Evolutionary conservation across 2,113 vertebrate species (phyloP).

Genomic region (Ginglymostoma cirratum): DNA sequence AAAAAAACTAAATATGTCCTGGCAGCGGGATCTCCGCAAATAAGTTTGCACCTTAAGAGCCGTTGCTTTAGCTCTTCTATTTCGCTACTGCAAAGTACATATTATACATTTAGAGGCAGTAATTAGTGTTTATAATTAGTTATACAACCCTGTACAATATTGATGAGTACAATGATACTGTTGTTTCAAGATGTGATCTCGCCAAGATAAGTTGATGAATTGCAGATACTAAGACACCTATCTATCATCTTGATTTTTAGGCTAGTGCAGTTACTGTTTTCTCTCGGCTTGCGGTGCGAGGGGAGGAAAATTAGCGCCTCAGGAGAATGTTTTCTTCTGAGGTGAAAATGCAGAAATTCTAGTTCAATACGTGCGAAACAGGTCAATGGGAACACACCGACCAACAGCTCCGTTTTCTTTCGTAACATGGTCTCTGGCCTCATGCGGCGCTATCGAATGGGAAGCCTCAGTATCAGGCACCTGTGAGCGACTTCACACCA

Average conservation of each 20-base stretch:
- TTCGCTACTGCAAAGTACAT: not conserved
- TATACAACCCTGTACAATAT: not conserved
- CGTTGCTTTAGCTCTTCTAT: not conserved
- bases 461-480: slow-evolving; percentile 5
- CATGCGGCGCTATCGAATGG: slow-evolving; percentile 25
- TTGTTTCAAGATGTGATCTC: not conserved
- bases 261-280: not conserved
- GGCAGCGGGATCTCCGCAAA: not conserved
- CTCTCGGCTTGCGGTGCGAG: no score
- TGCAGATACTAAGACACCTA: no score
- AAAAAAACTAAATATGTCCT: not conserved
- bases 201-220: not conserved
- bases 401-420: not conserved
- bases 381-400: slow-evolving; percentile 23
- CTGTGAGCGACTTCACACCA: slow-evolving; percentile 28
- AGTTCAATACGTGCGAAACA: slow-evolving; percentile 7
- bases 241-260: not conserved
- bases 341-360: not conserved
- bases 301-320: not conserved
- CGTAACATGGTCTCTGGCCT: not conserved
- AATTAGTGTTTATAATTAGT: not conserved
- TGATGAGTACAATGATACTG: not conserved
- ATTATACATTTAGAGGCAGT: not conserved
- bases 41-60: not conserved
- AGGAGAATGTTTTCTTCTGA: not conserved